These are phyloP conservation scores for Apteryx mantelli DNA, from an alignment of 2,113 vertebrate genomes.

Conservation along the genomic window DNA sequence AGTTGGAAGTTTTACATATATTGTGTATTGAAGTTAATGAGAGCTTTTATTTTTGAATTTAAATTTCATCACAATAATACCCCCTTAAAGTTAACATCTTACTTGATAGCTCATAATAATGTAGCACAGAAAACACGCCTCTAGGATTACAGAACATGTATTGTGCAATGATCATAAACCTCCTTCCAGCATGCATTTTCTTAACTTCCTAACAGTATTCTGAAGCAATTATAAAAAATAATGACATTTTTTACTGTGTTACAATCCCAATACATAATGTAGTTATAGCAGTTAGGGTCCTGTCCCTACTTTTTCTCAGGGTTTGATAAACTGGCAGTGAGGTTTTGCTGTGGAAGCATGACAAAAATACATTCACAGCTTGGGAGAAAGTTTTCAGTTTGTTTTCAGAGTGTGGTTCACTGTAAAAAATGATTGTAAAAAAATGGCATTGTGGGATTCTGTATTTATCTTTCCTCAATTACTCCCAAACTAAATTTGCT, in stretches of 20 bases:
- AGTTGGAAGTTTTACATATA: neutral
- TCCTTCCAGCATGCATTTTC: neutral
- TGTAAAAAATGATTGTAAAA: neutral
- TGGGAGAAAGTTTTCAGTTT: neutral
- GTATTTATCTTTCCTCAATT: neutral
- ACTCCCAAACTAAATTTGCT: neutral
- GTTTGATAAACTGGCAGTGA: neutral
- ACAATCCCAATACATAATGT: neutral
- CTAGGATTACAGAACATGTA: neutral
- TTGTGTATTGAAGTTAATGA: accelerated
- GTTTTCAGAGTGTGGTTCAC: neutral
- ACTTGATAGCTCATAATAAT: neutral
- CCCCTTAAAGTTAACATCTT: neutral
- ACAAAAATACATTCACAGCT: neutral
- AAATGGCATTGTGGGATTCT: neutral
- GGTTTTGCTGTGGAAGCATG: neutral
- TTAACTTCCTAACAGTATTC: neutral
- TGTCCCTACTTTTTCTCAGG: neutral
- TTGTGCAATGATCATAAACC: neutral
- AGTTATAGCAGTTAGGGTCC: neutral
- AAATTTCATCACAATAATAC: neutral
- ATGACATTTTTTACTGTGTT: neutral
- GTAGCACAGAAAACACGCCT: neutral
- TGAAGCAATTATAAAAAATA: neutral
- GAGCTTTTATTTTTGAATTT: neutral